Percentiles rank a stretch among this genome's conserved stretches.
Conservation (phyloP, 2,797 vertebrate genomes). For the Rousettus madagascariensis region DNA sequence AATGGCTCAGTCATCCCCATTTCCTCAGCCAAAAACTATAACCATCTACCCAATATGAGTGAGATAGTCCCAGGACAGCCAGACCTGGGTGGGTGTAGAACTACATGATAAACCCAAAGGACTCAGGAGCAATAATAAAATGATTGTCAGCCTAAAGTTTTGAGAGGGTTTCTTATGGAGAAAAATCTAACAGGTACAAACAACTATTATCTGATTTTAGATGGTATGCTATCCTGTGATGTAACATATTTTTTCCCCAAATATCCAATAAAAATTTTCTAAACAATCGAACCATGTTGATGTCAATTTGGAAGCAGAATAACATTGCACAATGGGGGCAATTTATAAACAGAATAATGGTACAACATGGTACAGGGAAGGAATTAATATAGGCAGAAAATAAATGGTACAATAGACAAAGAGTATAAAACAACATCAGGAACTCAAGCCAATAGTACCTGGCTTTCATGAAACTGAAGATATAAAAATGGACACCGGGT, state of each 20-base stretch:
- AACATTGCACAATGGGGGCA: not conserved
- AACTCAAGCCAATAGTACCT: not conserved
- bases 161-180: not conserved
- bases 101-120: not conserved
- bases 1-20: not conserved
- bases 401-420: not conserved
- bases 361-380: not conserved
- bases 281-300: not conserved
- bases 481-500: not conserved
- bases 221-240: not conserved
- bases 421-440: not conserved
- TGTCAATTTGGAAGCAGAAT: not conserved
- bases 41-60: not conserved
- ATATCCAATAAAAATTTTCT: not conserved
- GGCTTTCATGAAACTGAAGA: not conserved
- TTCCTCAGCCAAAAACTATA: not conserved
- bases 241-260: not conserved
- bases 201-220: not conserved
- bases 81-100: not conserved
- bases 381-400: not conserved
- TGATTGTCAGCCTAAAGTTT: not conserved
- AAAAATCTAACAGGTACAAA: not conserved
- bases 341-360: slow-evolving; percentile 9
- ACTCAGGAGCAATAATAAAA: not conserved
- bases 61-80: no score